phyloP scores from a whole-genome alignment of 23 tunicate genomes.

The Halocynthia roretzi region DNA sequence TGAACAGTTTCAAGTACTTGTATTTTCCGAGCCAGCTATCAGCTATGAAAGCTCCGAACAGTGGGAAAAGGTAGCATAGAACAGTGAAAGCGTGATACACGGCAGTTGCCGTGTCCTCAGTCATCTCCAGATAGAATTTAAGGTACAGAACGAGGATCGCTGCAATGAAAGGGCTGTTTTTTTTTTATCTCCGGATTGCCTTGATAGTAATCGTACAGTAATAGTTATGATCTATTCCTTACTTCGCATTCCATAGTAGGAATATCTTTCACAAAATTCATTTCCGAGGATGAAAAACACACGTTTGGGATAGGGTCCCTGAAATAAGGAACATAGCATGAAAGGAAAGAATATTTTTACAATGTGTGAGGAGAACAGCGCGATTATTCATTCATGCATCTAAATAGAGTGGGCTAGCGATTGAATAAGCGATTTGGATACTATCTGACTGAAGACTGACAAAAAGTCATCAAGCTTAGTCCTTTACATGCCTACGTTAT shows the following conservation, averaged over 20 bases:
- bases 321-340: not conserved
- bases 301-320: constrained; percentile 9
- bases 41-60: constrained; percentile 91
- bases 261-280: constrained; percentile 10
- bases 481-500: too few species aligned
- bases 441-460: too few species aligned
- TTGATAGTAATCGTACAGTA: too few species aligned
- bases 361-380: too few species aligned
- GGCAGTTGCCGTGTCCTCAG: constrained; percentile 90
- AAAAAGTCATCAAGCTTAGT: too few species aligned
- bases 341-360: too few species aligned
- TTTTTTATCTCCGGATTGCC: too few species aligned
- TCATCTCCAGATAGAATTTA: constrained; percentile 51
- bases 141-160: constrained; percentile 82
- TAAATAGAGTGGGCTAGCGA: too few species aligned
- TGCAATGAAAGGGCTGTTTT: constrained; percentile 7
- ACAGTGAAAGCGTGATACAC: constrained; percentile 99
- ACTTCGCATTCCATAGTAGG: constrained; percentile 21
- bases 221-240: not conserved
- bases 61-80: constrained; percentile 86
- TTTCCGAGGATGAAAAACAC: constrained; percentile 11
- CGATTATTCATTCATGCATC: too few species aligned
- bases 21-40: constrained; percentile 98
- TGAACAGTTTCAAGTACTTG: constrained; percentile 21
- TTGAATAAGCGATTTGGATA: too few species aligned